phyloP scores from a whole-genome alignment of 1,140 invertebrate species.

The Drosophila cardini region DNA sequence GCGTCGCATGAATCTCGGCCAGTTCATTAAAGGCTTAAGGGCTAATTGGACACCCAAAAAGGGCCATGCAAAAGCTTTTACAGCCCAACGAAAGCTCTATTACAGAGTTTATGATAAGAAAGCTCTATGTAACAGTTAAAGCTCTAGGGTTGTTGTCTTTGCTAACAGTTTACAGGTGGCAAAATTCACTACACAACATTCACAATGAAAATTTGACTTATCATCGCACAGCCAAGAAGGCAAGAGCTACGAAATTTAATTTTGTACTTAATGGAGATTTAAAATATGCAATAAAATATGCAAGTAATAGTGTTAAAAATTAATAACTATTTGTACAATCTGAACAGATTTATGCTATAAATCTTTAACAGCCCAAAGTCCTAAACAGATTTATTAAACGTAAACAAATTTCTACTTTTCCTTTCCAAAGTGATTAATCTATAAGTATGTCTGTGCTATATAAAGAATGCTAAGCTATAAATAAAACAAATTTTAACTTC shows the following conservation, averaged over 20 bases:
- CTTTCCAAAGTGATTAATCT: constrained; percentile 5
- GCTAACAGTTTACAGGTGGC: constrained; percentile 6
- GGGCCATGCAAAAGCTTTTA: constrained; percentile 23
- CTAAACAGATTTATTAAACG: not conserved
- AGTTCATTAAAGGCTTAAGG: constrained; percentile 50
- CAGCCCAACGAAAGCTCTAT: not conserved
- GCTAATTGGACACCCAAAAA: constrained; percentile 33
- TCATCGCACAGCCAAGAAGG: too few relatives aligned
- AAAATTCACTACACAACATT: not conserved
- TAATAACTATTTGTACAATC: too few relatives aligned
- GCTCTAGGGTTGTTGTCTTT: constrained; percentile 51
- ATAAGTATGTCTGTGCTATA: constrained; percentile 3
- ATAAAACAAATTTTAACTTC: constrained; percentile 17
- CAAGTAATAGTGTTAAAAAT: too few relatives aligned
- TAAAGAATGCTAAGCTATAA: constrained; percentile 10
- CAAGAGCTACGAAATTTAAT: too few relatives aligned
- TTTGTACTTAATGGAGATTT: too few relatives aligned
- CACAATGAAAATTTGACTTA: too few relatives aligned
- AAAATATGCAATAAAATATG: too few relatives aligned
- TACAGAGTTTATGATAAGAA: not conserved
- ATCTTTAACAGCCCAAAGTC: too few relatives aligned
- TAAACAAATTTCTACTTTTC: constrained; percentile 4
- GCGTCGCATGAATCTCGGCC: constrained; percentile 33
- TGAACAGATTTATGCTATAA: too few relatives aligned
- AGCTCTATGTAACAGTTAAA: constrained; percentile 3